These are phyloP conservation scores for Gymnoscopelus braueri DNA, from an alignment of 2,797 vertebrate species.

Conservation along the genomic window DNA sequence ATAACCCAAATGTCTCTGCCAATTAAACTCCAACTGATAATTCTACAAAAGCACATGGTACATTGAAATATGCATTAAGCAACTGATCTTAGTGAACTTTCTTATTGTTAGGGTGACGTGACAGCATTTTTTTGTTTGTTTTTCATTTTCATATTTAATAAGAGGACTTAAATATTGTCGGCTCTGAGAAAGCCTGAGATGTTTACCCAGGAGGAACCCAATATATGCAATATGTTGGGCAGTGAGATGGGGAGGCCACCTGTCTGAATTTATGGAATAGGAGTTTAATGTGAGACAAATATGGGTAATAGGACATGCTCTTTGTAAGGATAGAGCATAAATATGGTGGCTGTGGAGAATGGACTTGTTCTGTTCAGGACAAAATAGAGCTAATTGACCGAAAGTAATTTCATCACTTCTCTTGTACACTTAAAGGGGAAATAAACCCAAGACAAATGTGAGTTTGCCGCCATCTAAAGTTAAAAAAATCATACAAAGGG, in stretches of 20 bases:
- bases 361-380: too few relatives aligned
- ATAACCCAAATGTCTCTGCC: conserved; percentile 77
- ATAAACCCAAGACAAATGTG: too few relatives aligned
- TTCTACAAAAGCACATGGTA: conserved; percentile 75
- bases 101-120: conserved; percentile 53
- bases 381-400: too few relatives aligned
- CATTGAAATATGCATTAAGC: conserved; percentile 80
- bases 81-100: conserved; percentile 64
- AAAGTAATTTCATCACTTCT: too few relatives aligned
- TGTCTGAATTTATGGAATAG: too few relatives aligned
- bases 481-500: too few relatives aligned
- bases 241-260: neutral
- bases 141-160: conserved; percentile 61
- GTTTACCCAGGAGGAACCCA: conserved; percentile 14
- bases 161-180: conserved; percentile 44
- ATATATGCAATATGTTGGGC: neutral
- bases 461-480: too few relatives aligned
- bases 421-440: too few relatives aligned
- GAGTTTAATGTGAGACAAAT: too few relatives aligned
- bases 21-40: conserved; percentile 82
- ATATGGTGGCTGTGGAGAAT: too few relatives aligned
- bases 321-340: too few relatives aligned
- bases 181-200: conserved; percentile 22
- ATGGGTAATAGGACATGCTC: too few relatives aligned
- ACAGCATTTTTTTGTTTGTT: conserved; percentile 27